Percentiles rank a stretch among this genome's conserved stretches.
These are phyloP conservation scores for Drosophila anomalata DNA, from an alignment of 2,888 invertebrate genomes.

Conservation along the genomic window DNA sequence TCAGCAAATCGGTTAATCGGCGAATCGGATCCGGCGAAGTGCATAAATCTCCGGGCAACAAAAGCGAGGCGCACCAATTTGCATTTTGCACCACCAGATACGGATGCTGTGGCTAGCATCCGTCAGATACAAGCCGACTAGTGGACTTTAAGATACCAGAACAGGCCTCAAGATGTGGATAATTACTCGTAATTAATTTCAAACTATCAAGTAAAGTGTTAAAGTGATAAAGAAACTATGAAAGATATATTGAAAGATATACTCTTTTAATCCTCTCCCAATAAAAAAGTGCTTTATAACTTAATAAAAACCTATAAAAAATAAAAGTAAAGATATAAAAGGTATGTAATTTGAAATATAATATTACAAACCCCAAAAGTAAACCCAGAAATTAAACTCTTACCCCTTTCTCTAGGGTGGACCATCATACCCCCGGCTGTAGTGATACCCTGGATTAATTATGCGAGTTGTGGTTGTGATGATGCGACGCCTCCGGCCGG, in stretches of 20 bases:
- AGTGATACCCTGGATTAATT: not conserved
- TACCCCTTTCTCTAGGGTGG: not conserved
- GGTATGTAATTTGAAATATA: too few relatives aligned
- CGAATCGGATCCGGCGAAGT: conserved; percentile 14
- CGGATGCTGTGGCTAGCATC: not conserved
- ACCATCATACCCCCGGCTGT: not conserved
- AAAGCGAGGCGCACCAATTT: conserved; percentile 23
- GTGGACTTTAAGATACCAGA: not conserved
- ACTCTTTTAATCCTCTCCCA: too few relatives aligned
- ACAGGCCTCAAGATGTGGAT: not conserved
- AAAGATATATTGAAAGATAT: too few relatives aligned
- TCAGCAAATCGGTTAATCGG: conserved; percentile 37
- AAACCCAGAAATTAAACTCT: not conserved
- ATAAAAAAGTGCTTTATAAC: too few relatives aligned
- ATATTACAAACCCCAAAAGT: too few relatives aligned
- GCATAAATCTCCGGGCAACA: conserved; percentile 56
- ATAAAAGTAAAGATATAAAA: too few relatives aligned
- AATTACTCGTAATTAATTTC: not conserved
- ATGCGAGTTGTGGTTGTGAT: conserved; percentile 1
- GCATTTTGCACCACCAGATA: conserved; percentile 30
- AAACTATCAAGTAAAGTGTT: not conserved
- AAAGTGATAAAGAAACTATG: too few relatives aligned
- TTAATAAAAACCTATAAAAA: too few relatives aligned
- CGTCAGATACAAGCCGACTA: conserved; percentile 4
- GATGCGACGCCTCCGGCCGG: conserved; percentile 2